These are phyloP conservation scores for Macrotis lagotis DNA, from an alignment of 2,113 vertebrate species.

Conservation along the genomic window DNA sequence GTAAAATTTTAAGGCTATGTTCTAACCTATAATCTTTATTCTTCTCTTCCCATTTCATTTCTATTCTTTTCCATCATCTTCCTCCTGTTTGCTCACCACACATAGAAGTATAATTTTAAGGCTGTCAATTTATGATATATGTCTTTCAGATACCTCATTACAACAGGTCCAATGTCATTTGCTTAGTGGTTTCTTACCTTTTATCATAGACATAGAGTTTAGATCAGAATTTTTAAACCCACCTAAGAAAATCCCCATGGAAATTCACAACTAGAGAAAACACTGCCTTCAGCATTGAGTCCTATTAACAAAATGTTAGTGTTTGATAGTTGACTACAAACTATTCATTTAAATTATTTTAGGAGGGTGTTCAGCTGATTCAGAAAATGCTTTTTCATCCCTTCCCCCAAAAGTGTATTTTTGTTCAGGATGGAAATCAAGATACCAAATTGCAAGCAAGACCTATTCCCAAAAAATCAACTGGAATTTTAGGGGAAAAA, in stretches of 20 bases:
- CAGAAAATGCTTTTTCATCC: not conserved
- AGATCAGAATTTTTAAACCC: not conserved
- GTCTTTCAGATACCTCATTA: not conserved
- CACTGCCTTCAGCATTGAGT: not conserved
- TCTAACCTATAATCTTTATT: not conserved
- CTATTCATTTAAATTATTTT: not conserved
- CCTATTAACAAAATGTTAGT: not conserved
- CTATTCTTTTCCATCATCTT: not conserved
- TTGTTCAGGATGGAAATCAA: not conserved
- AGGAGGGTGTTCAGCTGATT: not conserved
- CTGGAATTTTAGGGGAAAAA: not conserved
- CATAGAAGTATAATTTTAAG: not conserved
- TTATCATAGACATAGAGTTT: not conserved
- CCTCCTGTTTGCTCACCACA: not conserved
- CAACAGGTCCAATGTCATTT: not conserved
- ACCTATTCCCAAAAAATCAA: not conserved
- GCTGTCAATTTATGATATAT: not conserved
- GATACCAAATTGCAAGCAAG: not conserved
- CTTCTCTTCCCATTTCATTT: not conserved
- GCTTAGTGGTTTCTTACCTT: not conserved
- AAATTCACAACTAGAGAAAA: not conserved
- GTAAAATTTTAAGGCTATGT: not conserved
- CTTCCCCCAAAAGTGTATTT: slow-evolving; percentile 14
- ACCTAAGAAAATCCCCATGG: not conserved
- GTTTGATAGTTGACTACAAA: not conserved